Percentiles rank a stretch among this genome's conserved stretches.
phyloP scores from a whole-genome alignment of 2,888 invertebrate species.

The Buathra laborator region DNA sequence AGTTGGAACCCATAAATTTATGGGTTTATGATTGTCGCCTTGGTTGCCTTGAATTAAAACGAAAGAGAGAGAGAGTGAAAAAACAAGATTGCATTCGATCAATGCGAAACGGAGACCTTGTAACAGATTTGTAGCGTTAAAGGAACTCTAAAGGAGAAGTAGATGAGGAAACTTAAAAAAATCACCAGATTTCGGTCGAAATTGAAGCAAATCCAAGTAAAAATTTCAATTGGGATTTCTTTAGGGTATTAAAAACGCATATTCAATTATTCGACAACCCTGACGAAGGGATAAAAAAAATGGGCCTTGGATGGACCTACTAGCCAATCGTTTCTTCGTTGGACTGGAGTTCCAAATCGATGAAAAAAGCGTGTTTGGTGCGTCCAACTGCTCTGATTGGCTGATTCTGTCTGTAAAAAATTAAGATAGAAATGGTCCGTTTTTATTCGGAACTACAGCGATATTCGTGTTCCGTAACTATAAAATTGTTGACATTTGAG shows the following conservation, averaged over 20 bases:
- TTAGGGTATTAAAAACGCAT: too few relatives aligned
- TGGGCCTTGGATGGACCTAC: too few relatives aligned
- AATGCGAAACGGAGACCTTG: slow-evolving; percentile 26
- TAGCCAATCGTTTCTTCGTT: too few relatives aligned
- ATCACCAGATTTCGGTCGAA: background rate
- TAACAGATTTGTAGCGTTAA: slow-evolving; percentile 3
- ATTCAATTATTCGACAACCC: too few relatives aligned
- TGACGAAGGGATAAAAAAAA: too few relatives aligned
- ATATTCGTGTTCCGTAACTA: background rate
- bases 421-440: too few relatives aligned
- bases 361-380: too few relatives aligned
- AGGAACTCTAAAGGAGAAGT: background rate
- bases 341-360: too few relatives aligned
- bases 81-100: background rate
- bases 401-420: background rate
- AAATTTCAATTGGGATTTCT: too few relatives aligned
- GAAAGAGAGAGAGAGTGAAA: background rate
- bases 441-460: background rate
- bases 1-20: slow-evolving; percentile 30
- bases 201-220: background rate
- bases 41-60: slow-evolving; percentile 32
- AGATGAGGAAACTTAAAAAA: background rate
- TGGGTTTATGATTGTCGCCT: slow-evolving; percentile 14
- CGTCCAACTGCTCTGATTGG: too few relatives aligned
- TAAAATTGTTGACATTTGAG: background rate